These are phyloP conservation scores for Archivesica marissinica DNA, from an alignment of 1,140 invertebrate species.

Conservation along the genomic window DNA sequence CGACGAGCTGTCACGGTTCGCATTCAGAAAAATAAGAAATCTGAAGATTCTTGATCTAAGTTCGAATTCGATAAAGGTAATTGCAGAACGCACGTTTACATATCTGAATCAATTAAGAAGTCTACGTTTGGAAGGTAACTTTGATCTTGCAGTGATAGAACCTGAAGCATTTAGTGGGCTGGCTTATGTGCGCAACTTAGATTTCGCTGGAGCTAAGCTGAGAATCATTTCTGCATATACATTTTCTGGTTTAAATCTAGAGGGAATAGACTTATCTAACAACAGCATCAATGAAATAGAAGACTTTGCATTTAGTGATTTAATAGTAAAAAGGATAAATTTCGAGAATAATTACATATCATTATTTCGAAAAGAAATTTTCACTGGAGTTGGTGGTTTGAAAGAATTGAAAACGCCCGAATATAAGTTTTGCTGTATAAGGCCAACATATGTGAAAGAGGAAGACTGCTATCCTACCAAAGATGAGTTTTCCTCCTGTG, in stretches of 20 bases:
- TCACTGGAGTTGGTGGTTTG: conserved; percentile 56
- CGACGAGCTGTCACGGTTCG: neutral
- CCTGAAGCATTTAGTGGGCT: conserved; percentile 51
- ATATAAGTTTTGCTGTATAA: conserved; percentile 70
- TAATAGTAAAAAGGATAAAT: conserved; percentile 41
- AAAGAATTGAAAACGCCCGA: conserved; percentile 59
- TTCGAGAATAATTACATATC: conserved; percentile 60
- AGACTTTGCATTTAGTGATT: conserved; percentile 44
- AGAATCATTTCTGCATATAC: neutral
- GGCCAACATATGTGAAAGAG: conserved; percentile 40
- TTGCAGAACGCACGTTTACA: conserved; percentile 1
- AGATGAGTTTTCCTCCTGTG: conserved; percentile 73
- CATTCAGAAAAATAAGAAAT: conserved; percentile 9
- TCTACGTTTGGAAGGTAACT: conserved; percentile 51
- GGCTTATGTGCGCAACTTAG: neutral
- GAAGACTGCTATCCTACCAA: conserved; percentile 65
- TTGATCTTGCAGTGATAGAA: conserved; percentile 1
- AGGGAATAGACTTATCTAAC: conserved; percentile 45
- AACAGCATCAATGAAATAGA: conserved; percentile 55
- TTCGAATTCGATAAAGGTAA: neutral
- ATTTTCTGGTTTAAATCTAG: conserved; percentile 51
- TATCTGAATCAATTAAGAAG: conserved; percentile 15
- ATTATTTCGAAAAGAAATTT: conserved; percentile 57
- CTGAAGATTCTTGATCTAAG: neutral
- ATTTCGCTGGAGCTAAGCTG: conserved; percentile 10